Evolutionary conservation across 2,113 vertebrate genomes (phyloP).

Genomic region (Corapipo altera): DNA sequence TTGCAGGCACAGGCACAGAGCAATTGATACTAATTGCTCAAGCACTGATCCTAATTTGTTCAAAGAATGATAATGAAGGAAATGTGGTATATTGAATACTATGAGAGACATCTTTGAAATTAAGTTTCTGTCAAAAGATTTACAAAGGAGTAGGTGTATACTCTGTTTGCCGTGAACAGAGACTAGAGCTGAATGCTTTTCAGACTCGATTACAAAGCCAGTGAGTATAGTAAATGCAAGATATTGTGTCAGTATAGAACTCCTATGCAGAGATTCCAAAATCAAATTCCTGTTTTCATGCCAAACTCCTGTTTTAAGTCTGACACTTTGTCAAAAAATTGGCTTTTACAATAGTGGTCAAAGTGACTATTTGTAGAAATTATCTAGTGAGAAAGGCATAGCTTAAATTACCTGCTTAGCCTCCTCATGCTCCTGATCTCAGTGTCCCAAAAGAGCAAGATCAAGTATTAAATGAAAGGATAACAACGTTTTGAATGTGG

Average conservation of each 20-base stretch:
- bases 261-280: not conserved
- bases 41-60: not conserved
- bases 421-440: fast-evolving
- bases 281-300: not conserved
- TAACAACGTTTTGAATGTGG: not conserved
- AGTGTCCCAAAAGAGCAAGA: not conserved
- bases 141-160: not conserved
- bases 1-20: not conserved
- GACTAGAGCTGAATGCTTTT: not conserved
- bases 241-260: not conserved
- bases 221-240: not conserved
- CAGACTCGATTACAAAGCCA: not conserved
- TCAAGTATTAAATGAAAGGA: not conserved
- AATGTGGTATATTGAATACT: not conserved
- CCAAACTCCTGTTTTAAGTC: not conserved
- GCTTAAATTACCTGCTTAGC: not conserved
- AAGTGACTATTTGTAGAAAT: not conserved
- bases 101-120: not conserved
- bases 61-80: not conserved
- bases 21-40: slow-evolving; percentile 16
- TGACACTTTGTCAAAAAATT: not conserved
- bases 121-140: not conserved
- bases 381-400: not conserved
- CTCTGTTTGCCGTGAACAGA: not conserved
- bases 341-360: not conserved